Percentiles rank a stretch among this genome's conserved stretches.
These are phyloP conservation scores for Rhinatrema bivittatum DNA, from an alignment of 2,797 vertebrate species.

Conservation along the genomic window DNA sequence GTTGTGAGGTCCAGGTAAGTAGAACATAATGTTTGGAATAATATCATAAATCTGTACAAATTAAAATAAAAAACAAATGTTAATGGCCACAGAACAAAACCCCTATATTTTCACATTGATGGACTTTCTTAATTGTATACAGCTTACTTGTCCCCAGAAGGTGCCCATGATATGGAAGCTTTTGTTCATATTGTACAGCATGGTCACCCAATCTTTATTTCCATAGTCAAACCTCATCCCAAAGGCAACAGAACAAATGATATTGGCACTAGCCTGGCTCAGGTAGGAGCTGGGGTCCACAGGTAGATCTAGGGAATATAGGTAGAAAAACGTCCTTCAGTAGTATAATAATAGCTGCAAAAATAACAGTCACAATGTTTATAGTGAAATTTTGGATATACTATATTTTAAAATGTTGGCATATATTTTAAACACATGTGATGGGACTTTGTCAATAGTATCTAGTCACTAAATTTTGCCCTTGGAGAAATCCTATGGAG, in stretches of 20 bases:
- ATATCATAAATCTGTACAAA: background rate
- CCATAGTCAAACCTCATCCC: background rate
- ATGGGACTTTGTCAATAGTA: no score
- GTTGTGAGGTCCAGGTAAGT: background rate
- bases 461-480: no score
- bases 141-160: background rate
- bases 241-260: background rate
- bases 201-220: background rate
- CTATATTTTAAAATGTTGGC: no score
- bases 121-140: no score
- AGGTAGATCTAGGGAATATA: background rate
- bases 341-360: no score
- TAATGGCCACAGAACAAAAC: no score
- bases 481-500: no score
- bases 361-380: no score
- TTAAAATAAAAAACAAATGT: background rate
- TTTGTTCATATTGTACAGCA: background rate
- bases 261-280: conserved; percentile 1
- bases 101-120: no score
- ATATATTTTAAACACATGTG: no score
- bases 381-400: no score
- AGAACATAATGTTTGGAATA: background rate
- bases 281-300: background rate
- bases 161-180: background rate
- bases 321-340: no score